Conservation (phyloP, 2,113 vertebrate species). For the Antechinus stuartii region DNA sequence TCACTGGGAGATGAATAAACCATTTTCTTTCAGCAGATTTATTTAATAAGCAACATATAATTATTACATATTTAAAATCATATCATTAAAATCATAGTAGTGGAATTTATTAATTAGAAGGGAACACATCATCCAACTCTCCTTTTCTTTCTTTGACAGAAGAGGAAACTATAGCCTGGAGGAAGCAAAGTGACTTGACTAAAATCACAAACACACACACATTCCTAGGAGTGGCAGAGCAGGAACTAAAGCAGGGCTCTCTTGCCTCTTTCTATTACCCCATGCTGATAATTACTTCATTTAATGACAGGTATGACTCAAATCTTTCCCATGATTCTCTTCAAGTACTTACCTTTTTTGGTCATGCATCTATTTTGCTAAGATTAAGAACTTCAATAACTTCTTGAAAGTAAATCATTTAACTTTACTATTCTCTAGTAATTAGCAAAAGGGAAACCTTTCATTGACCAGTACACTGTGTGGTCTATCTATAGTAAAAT, state of each 20-base stretch:
- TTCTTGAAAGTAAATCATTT: conserved; percentile 30
- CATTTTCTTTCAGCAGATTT: background rate
- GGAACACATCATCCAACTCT: background rate
- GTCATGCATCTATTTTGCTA: background rate
- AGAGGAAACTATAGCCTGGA: background rate
- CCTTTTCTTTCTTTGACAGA: background rate
- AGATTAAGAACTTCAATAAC: conserved; percentile 11
- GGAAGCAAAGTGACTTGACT: background rate
- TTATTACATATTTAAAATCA: background rate
- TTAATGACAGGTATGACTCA: conserved; percentile 34
- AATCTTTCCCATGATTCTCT: background rate
- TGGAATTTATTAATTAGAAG: background rate
- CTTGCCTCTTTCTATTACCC: background rate
- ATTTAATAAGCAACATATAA: background rate
- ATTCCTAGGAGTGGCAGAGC: background rate
- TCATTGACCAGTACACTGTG: background rate
- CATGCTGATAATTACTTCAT: background rate
- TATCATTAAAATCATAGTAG: background rate
- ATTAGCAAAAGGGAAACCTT: conserved; percentile 30
- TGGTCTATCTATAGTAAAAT: background rate
- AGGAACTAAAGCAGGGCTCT: background rate
- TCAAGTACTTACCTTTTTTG: background rate
- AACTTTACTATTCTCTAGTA: background rate
- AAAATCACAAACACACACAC: too few relatives aligned
- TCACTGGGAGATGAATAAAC: background rate